Base-by-base conservation (phyloP, 2,797 vertebrate genomes). In the Leucoraja ocellata region DNA sequence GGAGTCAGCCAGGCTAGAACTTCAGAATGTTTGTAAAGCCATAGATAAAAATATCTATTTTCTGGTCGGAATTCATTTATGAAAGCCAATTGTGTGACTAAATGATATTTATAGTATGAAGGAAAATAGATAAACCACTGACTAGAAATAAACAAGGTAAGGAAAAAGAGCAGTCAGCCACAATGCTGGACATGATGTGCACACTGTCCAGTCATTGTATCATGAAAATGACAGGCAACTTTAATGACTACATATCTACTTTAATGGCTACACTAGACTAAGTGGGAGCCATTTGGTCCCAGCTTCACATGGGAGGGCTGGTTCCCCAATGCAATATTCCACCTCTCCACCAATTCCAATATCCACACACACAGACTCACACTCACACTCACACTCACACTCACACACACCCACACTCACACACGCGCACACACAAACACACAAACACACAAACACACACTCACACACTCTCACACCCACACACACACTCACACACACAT, bases 1-100 rank as follows among this genome's bases (percentile, higher is more conserved):
- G 68, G 90, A 91, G 68, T 74, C 68, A 91, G 71, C 23, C 68
- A 91, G 68, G 39, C 71, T 91, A 46, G 36, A 91, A 91, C 39
- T 54, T 91, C n/a, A 90, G 16, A 90, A 36, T 7, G 21, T 90
- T 90, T 90, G 32, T 91, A 39, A 74, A 91, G 21, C 90, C 39
- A 54, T 74, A 74, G 23, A 91, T 54, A 91, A 23, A 86, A 86
- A 86, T 86, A 58, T 11, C 8, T 28, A 36, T 71, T 36, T 32
- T 39, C 63, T 68, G 84, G 25, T 65, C 61, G 36, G 61, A 65
- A 21, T 71, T n/a, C 32, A 63, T 32, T 90, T 90, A 32, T 36
- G n/a, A 71, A 36, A 90, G 71, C 39, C 21, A 6, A 71, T 90
- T 65, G 65, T 68, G 7, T 39, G 28, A 68, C 32, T 9, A 74